Percentiles rank a stretch among this genome's conserved stretches.
Conservation (phyloP, 2,113 vertebrate species). For the Nothobranchius furzeri region DNA sequence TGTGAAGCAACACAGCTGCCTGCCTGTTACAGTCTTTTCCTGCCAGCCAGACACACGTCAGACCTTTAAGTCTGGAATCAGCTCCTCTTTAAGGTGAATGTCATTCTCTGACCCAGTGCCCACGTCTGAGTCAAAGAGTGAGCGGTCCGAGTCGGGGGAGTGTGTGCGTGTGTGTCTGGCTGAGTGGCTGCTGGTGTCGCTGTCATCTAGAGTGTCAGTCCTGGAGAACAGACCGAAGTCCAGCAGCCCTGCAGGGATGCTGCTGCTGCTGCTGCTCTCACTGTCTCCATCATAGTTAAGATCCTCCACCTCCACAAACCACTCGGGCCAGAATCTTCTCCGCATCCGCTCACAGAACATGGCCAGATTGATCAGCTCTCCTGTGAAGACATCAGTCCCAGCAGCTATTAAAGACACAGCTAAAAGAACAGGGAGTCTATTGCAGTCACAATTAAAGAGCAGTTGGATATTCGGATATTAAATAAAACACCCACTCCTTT, state of each 20-base stretch:
- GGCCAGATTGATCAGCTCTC: slow-evolving; percentile 94
- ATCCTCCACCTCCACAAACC: slow-evolving; percentile 91
- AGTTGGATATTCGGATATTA: slow-evolving; percentile 18
- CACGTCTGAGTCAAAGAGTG: slow-evolving; percentile 93
- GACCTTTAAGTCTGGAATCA: slow-evolving; percentile 63
- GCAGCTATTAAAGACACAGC: slow-evolving; percentile 6
- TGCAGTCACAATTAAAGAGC: not conserved
- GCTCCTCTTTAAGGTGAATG: slow-evolving; percentile 83
- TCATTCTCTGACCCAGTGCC: slow-evolving; percentile 90
- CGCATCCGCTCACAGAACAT: slow-evolving; percentile 98
- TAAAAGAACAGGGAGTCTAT: slow-evolving; percentile 13
- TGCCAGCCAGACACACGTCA: slow-evolving; percentile 36
- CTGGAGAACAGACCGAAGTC: slow-evolving; percentile 93
- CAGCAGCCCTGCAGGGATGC: slow-evolving; percentile 63
- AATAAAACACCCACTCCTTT: slow-evolving; percentile 19
- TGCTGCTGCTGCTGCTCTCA: slow-evolving; percentile 80
- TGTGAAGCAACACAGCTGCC: slow-evolving; percentile 14
- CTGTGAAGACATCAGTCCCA: slow-evolving; percentile 69
- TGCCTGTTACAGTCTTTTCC: slow-evolving; percentile 16
- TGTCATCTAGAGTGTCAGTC: slow-evolving; percentile 93
- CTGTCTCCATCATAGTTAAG: slow-evolving; percentile 88
- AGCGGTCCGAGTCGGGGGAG: slow-evolving; percentile 87
- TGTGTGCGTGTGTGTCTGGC: slow-evolving; percentile 66
- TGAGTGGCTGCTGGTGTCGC: slow-evolving; percentile 81
- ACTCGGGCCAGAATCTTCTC: slow-evolving; percentile 95